Evolutionary conservation across 2,888 invertebrate species (phyloP).

Genomic region (Disparrhopalites patrizii): DNA sequence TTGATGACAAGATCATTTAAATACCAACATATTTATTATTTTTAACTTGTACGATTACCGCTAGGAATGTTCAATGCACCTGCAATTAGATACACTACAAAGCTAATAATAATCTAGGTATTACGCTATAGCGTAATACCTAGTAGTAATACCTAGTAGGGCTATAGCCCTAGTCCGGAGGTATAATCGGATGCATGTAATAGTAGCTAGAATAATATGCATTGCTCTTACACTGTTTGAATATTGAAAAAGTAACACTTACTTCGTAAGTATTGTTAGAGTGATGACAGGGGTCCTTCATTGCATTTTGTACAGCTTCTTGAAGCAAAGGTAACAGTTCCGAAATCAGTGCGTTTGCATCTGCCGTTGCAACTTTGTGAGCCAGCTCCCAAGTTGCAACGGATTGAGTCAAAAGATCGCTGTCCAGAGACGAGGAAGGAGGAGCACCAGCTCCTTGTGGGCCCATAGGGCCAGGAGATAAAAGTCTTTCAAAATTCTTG

Average conservation of each 20-base stretch:
- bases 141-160: too few species aligned
- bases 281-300: conserved; percentile 47
- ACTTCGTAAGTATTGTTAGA: conserved; percentile 46
- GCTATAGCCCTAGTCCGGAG: too few species aligned
- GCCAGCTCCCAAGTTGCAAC: conserved; percentile 48
- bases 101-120: too few species aligned
- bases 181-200: not conserved
- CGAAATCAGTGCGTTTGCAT: conserved; percentile 47
- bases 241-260: conserved; percentile 8
- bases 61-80: too few species aligned
- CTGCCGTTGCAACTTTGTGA: conserved; percentile 45
- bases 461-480: conserved; percentile 40
- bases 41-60: not conserved
- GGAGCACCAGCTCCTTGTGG: conserved; percentile 27
- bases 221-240: not conserved
- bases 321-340: conserved; percentile 47
- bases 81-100: too few species aligned
- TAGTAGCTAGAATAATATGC: not conserved
- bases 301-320: conserved; percentile 47
- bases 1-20: not conserved
- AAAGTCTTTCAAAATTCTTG: conserved; percentile 47
- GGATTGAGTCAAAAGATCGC: conserved; percentile 46
- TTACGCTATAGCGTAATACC: too few species aligned
- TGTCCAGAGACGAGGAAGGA: conserved; percentile 41
- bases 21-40: not conserved